Evolutionary conservation across 2,888 invertebrate species (phyloP).

Genomic region (Andrena bucephala): DNA sequence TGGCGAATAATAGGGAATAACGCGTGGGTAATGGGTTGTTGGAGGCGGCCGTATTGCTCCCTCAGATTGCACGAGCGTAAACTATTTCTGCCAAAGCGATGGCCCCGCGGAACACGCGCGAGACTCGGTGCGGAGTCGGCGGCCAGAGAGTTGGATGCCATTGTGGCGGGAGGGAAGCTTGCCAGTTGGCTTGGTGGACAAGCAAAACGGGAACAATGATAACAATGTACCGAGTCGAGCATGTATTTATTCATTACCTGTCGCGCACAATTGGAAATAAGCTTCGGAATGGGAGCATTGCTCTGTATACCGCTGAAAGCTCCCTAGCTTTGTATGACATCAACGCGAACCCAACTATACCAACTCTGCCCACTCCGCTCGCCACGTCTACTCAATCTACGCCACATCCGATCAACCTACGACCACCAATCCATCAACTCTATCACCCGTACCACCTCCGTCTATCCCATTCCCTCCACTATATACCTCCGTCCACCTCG

Average conservation of each 20-base stretch:
- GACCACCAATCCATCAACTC: neutral
- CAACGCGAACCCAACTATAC: neutral
- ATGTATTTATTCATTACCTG: slow-evolving; percentile 70
- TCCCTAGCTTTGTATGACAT: neutral
- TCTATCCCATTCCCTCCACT: neutral
- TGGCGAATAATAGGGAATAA: slow-evolving; percentile 55
- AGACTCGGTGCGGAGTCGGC: neutral
- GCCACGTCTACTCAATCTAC: neutral
- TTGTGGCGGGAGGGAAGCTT: slow-evolving; percentile 53
- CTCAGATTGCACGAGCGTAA: slow-evolving; percentile 34
- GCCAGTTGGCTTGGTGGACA: slow-evolving; percentile 68
- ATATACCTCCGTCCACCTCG: neutral
- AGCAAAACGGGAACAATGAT: slow-evolving; percentile 82
- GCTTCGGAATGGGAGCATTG: neutral
- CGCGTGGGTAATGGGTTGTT: slow-evolving; percentile 59
- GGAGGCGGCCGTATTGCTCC: slow-evolving; percentile 9
- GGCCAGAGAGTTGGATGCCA: slow-evolving; percentile 53
- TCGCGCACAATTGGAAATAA: neutral
- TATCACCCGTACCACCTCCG: neutral
- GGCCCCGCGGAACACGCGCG: slow-evolving; percentile 17
- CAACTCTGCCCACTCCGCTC: too few relatives aligned
- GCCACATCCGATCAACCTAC: slow-evolving; percentile 2
- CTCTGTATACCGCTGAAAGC: neutral
- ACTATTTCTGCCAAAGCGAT: slow-evolving; percentile 50
- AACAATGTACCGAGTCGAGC: slow-evolving; percentile 78